Evolutionary conservation across 2,888 invertebrate genomes (phyloP), one percentile per base, ranked within the genome.

Genomic region (Beris chalybata): DNA sequence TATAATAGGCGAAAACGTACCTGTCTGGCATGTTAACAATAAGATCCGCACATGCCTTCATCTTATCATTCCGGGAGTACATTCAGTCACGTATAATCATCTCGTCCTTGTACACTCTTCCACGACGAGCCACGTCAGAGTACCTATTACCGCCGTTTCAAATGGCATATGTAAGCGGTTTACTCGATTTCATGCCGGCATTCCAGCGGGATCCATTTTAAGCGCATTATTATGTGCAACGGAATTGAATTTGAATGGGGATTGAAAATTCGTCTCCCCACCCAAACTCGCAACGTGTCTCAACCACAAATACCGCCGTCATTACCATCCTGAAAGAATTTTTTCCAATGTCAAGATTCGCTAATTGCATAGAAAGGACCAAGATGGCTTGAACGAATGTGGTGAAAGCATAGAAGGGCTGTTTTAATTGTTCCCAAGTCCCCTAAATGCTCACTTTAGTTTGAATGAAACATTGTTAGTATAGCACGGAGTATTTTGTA

Each of bases 321-420:
- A 38, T 38, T 4, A 38, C 9, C 7, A 9, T 7, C 5, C 38
- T 38, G 38, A 38, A 38, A 38, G 2, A 38, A 38, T 38, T 5
- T 38, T 75, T 61, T 45, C 71, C 73, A 6, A 97, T 96, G 75
- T 93, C 93, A 66, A 93, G 38, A 1, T 38, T 38, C 38, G 9
- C 3, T 38, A 7, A 38, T 7, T 9, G 38, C 9, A 38, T 9
- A 38, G 38, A 3, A 38, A 38, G 38, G 38, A 38, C 38, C 9
- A 38, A 38, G 7, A 9, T 3, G 3, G 87, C 65, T 97, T 97
- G 78, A 91, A 89, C 0, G 97, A 95, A 83, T 80, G 97, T 97
- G 0, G 94, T 91, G 6, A 97, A 78, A 4, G 88, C 89, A 70
- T 93, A 87, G 15, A 91, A 86, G 2, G 91, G 91, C 53, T 96